Conservation (phyloP, 2,797 vertebrate genomes). For the Coendou prehensilis region DNA sequence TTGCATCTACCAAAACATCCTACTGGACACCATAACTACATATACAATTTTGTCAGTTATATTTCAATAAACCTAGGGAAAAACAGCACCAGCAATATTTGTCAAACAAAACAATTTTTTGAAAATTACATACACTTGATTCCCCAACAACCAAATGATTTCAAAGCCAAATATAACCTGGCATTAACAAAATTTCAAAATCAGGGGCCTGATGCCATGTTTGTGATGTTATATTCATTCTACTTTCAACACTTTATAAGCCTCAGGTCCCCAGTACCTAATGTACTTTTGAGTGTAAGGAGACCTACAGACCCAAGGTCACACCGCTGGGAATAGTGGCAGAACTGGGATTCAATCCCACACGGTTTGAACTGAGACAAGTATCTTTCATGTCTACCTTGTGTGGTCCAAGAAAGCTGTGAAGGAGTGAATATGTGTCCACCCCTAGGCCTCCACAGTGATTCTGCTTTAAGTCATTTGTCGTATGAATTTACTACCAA, state of each 20-base stretch:
- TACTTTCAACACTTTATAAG: neutral
- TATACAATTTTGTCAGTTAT: neutral
- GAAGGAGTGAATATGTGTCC: neutral
- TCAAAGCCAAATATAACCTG: conserved; percentile 19
- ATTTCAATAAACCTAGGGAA: neutral
- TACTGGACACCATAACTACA: neutral
- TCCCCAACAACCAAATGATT: neutral
- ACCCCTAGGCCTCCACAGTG: neutral
- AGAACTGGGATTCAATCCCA: neutral
- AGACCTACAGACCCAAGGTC: neutral
- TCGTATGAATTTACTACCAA: neutral
- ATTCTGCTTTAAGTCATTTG: neutral
- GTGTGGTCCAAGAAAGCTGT: neutral
- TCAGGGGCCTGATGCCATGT: neutral
- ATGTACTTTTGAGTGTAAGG: neutral
- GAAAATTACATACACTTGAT: neutral
- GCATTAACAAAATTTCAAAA: neutral
- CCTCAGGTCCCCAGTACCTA: neutral
- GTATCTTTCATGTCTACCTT: neutral
- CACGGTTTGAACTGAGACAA: neutral
- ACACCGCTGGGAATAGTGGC: neutral
- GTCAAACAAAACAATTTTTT: neutral
- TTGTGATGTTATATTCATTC: conserved; percentile 1
- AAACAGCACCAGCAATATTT: neutral
- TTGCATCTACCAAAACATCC: neutral